Evolutionary conservation across 2,113 vertebrate species (phyloP).

Genomic region (western clawed frog (Xenopus tropicalis)): UCB_Xtro_10.0 CM004444.2:98715501-98716000

Average conservation of each 20-base stretch:
- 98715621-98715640: too few relatives aligned
- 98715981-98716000: too few relatives aligned
- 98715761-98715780: conserved; percentile 17
- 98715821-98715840: conserved; percentile 9
- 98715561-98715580: too few relatives aligned
- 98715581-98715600: too few relatives aligned
- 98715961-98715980: neutral
- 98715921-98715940: neutral
- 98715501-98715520: too few relatives aligned
- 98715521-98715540: too few relatives aligned
- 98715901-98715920: neutral
- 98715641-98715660: neutral
- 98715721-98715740: conserved; percentile 2
- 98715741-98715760: conserved; percentile 4
- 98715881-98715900: neutral
- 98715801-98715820: conserved; percentile 21
- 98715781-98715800: conserved; percentile 32
- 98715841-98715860: neutral
- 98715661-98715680: neutral
- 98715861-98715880: neutral
- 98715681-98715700: neutral
- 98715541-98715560: too few relatives aligned
- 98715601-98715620: too few relatives aligned
- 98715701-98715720: conserved; percentile 3
- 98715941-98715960: neutral